Evolutionary conservation across 2,113 vertebrate species (phyloP).

Genomic region (Hyaena hyaena): DNA sequence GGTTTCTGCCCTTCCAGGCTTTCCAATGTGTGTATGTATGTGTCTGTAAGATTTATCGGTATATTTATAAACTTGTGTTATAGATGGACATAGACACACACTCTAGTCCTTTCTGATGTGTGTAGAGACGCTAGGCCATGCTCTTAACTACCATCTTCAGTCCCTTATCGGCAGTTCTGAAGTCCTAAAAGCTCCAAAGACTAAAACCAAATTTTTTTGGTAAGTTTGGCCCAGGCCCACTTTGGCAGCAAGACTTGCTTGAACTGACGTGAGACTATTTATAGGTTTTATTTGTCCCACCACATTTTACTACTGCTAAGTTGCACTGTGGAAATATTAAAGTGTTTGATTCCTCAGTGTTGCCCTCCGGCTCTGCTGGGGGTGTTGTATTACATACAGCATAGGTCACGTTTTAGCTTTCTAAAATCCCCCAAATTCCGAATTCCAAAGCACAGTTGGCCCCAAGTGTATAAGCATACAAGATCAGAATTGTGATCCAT

Average conservation of each 20-base stretch:
- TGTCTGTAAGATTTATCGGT: background rate
- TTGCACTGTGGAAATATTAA: background rate
- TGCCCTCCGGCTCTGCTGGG: background rate
- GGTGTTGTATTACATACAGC: background rate
- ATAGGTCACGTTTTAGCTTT: background rate
- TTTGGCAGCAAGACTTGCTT: slow-evolving; percentile 44
- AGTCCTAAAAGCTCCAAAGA: background rate
- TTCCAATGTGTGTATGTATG: background rate
- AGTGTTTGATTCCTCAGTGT: background rate
- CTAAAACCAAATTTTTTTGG: background rate
- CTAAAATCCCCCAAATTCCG: background rate
- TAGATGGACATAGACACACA: background rate
- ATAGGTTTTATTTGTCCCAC: slow-evolving; percentile 50
- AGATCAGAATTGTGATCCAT: background rate
- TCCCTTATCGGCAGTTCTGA: background rate
- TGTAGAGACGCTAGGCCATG: background rate
- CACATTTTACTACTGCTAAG: slow-evolving; percentile 6
- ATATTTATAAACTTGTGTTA: background rate
- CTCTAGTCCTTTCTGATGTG: background rate
- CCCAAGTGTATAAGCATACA: background rate
- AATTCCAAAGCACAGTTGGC: background rate
- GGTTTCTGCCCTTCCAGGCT: background rate
- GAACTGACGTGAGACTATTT: slow-evolving; percentile 52
- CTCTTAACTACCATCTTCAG: background rate
- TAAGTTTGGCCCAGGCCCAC: background rate